phyloP scores from a whole-genome alignment of 2,113 vertebrate species.

The Toxotes chatareus region DNA sequence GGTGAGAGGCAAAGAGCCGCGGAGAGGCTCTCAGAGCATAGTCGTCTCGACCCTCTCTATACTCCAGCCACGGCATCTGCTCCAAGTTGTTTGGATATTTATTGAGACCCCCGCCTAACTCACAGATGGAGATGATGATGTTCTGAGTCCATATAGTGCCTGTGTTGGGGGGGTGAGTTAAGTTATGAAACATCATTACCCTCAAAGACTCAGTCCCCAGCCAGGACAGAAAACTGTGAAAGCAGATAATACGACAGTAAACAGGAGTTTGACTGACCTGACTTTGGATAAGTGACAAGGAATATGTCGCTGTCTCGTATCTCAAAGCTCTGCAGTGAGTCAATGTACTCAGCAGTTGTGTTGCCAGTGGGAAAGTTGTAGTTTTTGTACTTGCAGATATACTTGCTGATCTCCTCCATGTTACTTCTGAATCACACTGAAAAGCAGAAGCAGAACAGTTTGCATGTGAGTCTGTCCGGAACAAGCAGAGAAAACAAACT shows the following conservation, averaged over 20 bases:
- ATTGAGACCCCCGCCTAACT: background rate
- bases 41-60: background rate
- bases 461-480: background rate
- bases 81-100: conserved; percentile 50
- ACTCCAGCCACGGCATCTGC: conserved; percentile 80
- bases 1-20: conserved; percentile 77
- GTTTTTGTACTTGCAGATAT: conserved; percentile 74
- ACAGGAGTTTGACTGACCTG: conserved; percentile 33
- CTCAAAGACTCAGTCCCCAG: too few relatives aligned
- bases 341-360: conserved; percentile 69
- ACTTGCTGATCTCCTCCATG: conserved; percentile 60
- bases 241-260: background rate
- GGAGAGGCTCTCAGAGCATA: conserved; percentile 61
- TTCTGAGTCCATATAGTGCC: conserved; percentile 55
- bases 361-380: conserved; percentile 42
- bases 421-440: background rate
- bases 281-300: conserved; percentile 63
- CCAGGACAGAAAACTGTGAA: too few relatives aligned
- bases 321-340: conserved; percentile 79
- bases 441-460: background rate
- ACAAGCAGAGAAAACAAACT: background rate
- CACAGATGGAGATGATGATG: conserved; percentile 49
- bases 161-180: background rate
- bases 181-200: background rate
- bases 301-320: conserved; percentile 80